phyloP scores from a whole-genome alignment of 2,888 invertebrate genomes.

The Caenorhabditis auriculariae region DNA sequence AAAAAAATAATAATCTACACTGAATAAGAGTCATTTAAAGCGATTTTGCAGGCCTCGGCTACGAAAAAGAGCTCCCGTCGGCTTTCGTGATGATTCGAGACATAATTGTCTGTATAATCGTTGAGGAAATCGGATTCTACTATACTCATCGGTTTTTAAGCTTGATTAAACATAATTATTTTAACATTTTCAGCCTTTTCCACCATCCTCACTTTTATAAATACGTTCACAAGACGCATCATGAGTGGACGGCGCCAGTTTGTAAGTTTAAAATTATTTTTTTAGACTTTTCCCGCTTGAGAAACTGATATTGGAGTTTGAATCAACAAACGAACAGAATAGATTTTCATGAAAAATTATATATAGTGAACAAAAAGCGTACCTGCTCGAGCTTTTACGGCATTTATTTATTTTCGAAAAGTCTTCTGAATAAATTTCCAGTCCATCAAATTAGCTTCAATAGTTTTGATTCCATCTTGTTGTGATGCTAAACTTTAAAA shows the following conservation, averaged over 20 bases:
- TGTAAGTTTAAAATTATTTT: conserved; percentile 67
- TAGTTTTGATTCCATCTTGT: too few species aligned
- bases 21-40: not conserved
- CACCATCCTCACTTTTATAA: conserved; percentile 78
- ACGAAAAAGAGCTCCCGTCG: conserved; percentile 12
- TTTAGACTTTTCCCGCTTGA: too few species aligned
- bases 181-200: conserved; percentile 71
- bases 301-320: too few species aligned
- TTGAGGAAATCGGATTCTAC: conserved; percentile 81
- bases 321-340: too few species aligned
- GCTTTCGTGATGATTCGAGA: conserved; percentile 65
- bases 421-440: too few species aligned
- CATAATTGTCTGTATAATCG: conserved; percentile 75
- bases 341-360: too few species aligned
- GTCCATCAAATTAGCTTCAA: too few species aligned
- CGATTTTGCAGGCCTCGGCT: not conserved
- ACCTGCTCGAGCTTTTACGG: too few species aligned
- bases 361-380: too few species aligned
- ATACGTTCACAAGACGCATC: conserved; percentile 81
- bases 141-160: conserved; percentile 84
- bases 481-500: too few species aligned
- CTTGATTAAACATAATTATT: too few species aligned
- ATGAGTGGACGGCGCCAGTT: conserved; percentile 84
- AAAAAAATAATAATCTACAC: not conserved
- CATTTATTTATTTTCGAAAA: too few species aligned